A percentile compares a stretch with the other conserved stretches of the same genome.
These are phyloP conservation scores for Aradus depressus DNA, from an alignment of 2,888 invertebrate genomes.

Conservation along the genomic window DNA sequence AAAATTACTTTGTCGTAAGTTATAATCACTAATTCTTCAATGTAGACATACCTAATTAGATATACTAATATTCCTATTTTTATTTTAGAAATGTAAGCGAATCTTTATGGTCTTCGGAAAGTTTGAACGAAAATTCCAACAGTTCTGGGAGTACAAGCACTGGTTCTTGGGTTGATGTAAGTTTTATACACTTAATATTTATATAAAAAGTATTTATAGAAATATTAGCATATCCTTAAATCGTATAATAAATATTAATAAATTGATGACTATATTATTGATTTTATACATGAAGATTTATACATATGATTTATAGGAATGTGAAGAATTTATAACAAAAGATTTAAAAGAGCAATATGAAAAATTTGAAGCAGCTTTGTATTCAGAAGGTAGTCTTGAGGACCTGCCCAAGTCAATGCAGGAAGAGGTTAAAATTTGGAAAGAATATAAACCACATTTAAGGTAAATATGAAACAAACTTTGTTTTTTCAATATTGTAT, in stretches of 20 bases:
- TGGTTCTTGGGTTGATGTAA: conserved; percentile 27
- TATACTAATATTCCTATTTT: background rate
- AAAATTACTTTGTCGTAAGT: background rate
- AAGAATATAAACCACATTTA: conserved; percentile 24
- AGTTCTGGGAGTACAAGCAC: conserved; percentile 23
- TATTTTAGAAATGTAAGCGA: conserved; percentile 12
- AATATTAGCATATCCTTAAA: background rate
- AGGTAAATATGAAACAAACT: conserved; percentile 21
- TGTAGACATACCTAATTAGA: background rate
- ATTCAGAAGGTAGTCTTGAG: conserved; percentile 16
- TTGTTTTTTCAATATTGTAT: no score
- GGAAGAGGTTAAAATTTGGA: conserved; percentile 23
- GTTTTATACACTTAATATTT: background rate
- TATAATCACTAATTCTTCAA: background rate
- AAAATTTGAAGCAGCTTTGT: conserved; percentile 22
- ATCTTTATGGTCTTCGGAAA: conserved; percentile 13
- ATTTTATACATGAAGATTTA: background rate
- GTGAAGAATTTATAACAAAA: conserved; percentile 8
- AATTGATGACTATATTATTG: background rate
- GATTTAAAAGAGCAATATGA: conserved; percentile 19
- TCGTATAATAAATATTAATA: background rate
- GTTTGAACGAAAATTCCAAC: conserved; percentile 12
- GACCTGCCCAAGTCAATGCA: conserved; percentile 13
- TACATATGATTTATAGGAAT: conserved; percentile 14
- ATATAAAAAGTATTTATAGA: background rate